Evolutionary conservation across 2,113 vertebrate species (phyloP).

Genomic region (Haliaeetus leucogaster): DNA sequence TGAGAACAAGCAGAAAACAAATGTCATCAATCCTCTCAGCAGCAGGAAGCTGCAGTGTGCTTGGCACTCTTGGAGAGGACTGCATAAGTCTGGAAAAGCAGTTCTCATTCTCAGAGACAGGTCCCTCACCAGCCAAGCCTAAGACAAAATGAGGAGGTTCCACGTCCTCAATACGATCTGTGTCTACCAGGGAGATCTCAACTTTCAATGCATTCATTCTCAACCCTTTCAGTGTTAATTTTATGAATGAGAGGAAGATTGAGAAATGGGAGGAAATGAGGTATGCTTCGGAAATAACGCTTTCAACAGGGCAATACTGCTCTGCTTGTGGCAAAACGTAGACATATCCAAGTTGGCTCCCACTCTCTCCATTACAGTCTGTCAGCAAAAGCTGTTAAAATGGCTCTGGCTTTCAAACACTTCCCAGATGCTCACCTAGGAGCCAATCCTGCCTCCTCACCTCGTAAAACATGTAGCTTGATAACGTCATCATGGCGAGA

Average conservation of each 20-base stretch:
- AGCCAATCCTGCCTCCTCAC: slow-evolving; percentile 15
- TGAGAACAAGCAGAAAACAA: background rate
- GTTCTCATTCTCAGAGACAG: background rate
- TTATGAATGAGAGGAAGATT: background rate
- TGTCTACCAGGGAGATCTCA: background rate
- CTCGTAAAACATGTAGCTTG: slow-evolving; percentile 75
- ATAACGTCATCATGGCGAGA: slow-evolving; percentile 70
- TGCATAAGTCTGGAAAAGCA: background rate
- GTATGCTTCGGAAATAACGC: background rate
- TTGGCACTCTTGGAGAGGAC: background rate
- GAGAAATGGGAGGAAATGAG: background rate
- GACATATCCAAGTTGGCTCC: background rate
- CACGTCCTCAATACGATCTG: background rate
- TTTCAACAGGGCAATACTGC: background rate
- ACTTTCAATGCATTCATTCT: background rate
- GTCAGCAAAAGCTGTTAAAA: background rate
- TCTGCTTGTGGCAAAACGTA: background rate
- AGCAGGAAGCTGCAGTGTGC: background rate
- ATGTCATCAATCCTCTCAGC: background rate
- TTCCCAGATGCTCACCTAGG: background rate
- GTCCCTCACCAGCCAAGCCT: background rate
- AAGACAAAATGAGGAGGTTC: fast-evolving
- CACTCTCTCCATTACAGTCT: background rate
- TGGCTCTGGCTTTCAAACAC: background rate
- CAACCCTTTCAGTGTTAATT: background rate